Conservation (phyloP, 1,140 invertebrate genomes). For the Drosophila santomea region DNA sequence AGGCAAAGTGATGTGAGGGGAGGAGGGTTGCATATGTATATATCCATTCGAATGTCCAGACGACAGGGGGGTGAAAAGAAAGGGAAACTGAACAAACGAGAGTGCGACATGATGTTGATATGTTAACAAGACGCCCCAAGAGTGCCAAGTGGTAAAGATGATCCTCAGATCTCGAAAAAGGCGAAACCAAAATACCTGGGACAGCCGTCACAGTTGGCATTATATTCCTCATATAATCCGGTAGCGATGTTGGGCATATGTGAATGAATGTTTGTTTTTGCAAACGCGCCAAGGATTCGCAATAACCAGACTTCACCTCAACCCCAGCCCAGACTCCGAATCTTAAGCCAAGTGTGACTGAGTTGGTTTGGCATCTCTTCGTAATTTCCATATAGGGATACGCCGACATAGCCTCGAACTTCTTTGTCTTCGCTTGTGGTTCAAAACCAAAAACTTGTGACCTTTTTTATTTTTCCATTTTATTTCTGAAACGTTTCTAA, state of each 20-base stretch:
- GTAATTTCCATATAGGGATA: slow-evolving; percentile 52
- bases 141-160: slow-evolving; percentile 71
- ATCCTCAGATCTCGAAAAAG: slow-evolving; percentile 38
- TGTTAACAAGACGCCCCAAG: slow-evolving; percentile 81
- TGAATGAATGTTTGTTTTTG: slow-evolving; percentile 74
- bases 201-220: slow-evolving; percentile 74
- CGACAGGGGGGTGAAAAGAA: slow-evolving; percentile 20
- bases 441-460: slow-evolving; percentile 21
- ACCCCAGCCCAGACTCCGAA: neutral
- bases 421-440: slow-evolving; percentile 5
- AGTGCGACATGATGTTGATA: slow-evolving; percentile 83
- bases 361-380: slow-evolving; percentile 18
- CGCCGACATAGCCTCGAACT: slow-evolving; percentile 4
- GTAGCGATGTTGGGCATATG: slow-evolving; percentile 75
- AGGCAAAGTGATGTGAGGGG: slow-evolving; percentile 33
- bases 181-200: slow-evolving; percentile 2
- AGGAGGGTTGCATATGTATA: slow-evolving; percentile 11
- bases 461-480: slow-evolving; percentile 9
- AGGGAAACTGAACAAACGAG: slow-evolving; percentile 51
- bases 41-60: slow-evolving; percentile 12
- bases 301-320: slow-evolving; percentile 41
- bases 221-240: slow-evolving; percentile 66
- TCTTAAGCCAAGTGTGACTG: slow-evolving; percentile 42
- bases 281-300: slow-evolving; percentile 61
- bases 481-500: slow-evolving; percentile 55